phyloP scores from a whole-genome alignment of 23 tunicate genomes.

The Phallusia fumigata region DNA sequence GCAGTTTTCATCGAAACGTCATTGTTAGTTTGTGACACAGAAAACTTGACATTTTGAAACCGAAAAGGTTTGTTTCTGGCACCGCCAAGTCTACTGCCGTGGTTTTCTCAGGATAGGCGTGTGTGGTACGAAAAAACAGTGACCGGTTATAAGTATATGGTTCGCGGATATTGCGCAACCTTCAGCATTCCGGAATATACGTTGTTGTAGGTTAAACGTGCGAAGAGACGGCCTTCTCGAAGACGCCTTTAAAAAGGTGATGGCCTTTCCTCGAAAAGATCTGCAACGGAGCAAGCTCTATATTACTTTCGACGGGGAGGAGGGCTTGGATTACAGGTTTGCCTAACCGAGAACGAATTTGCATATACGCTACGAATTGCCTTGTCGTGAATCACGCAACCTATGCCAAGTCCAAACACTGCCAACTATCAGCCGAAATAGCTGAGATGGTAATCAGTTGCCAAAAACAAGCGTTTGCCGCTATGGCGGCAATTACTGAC shows the following conservation, averaged over 20 bases:
- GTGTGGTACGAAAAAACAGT: background rate
- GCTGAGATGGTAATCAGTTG: too few species aligned
- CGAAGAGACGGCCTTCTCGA: constrained; percentile 72
- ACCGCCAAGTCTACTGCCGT: too few species aligned
- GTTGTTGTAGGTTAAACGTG: constrained; percentile 34
- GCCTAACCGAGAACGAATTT: background rate
- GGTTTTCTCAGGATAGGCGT: background rate
- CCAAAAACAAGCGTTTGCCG: too few species aligned
- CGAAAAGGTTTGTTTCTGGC: too few species aligned
- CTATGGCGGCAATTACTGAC: too few species aligned
- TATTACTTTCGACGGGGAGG: constrained; percentile 87
- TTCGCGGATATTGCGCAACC: background rate
- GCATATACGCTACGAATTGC: too few species aligned
- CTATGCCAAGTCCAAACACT: too few species aligned
- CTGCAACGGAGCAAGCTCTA: constrained; percentile 79
- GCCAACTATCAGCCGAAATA: too few species aligned
- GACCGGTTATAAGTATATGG: background rate
- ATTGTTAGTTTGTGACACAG: too few species aligned
- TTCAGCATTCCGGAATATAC: background rate
- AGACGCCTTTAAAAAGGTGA: constrained; percentile 83
- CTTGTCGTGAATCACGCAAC: too few species aligned
- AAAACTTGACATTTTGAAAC: too few species aligned
- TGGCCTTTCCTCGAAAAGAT: constrained; percentile 64
- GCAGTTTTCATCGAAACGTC: too few species aligned
- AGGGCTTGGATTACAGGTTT: constrained; percentile 95